These are phyloP conservation scores for Scaptomyza tumidula DNA, from an alignment of 2,888 invertebrate species.

Conservation along the genomic window DNA sequence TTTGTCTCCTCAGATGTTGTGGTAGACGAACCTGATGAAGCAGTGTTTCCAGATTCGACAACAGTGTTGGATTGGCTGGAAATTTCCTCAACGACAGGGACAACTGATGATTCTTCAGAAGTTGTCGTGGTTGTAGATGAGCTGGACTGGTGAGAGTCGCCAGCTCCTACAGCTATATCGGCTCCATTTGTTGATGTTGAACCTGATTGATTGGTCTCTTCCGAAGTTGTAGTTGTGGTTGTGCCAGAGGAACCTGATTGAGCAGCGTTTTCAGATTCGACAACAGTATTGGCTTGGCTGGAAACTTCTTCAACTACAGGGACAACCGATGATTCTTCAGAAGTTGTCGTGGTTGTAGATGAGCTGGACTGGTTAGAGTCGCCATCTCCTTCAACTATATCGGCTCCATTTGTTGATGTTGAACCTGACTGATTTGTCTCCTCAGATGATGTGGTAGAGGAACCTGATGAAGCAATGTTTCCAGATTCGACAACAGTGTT, in stretches of 20 bases:
- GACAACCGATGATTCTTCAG: conserved; percentile 1
- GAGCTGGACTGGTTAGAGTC: conserved; percentile 6
- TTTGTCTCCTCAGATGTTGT: conserved; percentile 1
- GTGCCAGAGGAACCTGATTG: background rate
- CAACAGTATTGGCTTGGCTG: background rate
- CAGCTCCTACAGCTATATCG: background rate
- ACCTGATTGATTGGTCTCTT: background rate
- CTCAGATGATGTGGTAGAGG: conserved; percentile 1
- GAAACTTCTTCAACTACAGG: background rate
- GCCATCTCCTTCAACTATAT: background rate
- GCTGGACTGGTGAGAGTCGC: conserved; percentile 2
- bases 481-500: conserved; percentile 7
- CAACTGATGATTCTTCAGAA: background rate
- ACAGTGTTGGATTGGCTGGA: conserved; percentile 9
- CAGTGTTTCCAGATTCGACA: background rate
- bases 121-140: conserved; percentile 15
- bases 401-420: background rate
- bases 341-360: conserved; percentile 2
- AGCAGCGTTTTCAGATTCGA: background rate
- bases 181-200: background rate
- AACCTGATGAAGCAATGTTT: conserved; percentile 6
- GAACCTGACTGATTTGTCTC: background rate
- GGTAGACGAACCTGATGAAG: background rate
- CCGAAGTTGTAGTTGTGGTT: conserved; percentile 2
- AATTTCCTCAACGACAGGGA: conserved; percentile 3